Evolutionary conservation across 2,113 vertebrate genomes (phyloP), one percentile per base, ranked within the genome.

Genomic region (Spheniscus mendiculus): DNA sequence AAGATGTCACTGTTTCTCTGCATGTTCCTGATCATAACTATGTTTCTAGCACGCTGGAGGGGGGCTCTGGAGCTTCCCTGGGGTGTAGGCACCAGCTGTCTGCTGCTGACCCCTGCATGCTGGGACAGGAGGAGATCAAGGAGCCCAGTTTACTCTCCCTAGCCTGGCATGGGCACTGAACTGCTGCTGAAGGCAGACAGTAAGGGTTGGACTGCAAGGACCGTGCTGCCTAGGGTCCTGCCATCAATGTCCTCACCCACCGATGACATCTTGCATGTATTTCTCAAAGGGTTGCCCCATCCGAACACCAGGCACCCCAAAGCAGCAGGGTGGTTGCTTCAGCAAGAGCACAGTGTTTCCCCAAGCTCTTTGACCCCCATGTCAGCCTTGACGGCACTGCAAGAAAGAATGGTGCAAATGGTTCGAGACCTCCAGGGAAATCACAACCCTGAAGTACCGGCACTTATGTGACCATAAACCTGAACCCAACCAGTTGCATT

Each of bases 181-280:
- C 29, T 2, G 7, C 45, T 30, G 27, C 34, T 47, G 59, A 58
- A 59, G 50, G 52, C 34, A 55, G 80, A 36, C 8, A 49, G 61
- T 27, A 49, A 73, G 47, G 15, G 26, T 20, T 14, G 15, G 44
- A 16, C 26, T 44, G 32, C 62, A 77, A 36, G 19, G 29, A 25
- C 29, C 13, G 1, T 13, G 27, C 40, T 70, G 52, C 69, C 32
- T 44, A 10, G 11, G 73, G 45, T 52, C 55, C 26, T 29, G 27
- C 29, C 42, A 45, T 1, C 1, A 0, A 45, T 10, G 21, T 71
- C 56, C 56, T 55, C 52, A 26, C 11, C 7, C 61, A 52, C 4
- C 0, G 0, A 40, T 10, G 26, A 44, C 0, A 2, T 11, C 40
- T 20, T 25, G 23, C 27, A 21, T 2, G 8, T 4, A 9, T 52